phyloP scores from a whole-genome alignment of 2,113 vertebrate species.

The Speoplatyrhinus poulsoni region DNA sequence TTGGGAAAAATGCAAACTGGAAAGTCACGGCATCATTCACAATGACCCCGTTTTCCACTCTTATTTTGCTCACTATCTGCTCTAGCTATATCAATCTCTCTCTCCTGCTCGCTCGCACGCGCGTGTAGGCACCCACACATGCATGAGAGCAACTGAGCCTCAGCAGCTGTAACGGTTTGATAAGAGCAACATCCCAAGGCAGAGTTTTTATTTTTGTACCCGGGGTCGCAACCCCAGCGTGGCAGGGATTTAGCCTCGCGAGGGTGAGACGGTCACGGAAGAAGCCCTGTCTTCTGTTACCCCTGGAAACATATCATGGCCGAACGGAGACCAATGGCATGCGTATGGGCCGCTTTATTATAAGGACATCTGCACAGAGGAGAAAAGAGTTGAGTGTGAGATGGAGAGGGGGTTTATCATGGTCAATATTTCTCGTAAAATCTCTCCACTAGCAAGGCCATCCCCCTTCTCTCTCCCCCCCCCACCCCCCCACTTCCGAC shows the following conservation, averaged over 20 bases:
- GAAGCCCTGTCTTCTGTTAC: conserved; percentile 43
- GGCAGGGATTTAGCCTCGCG: conserved; percentile 28
- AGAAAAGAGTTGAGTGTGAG: not conserved
- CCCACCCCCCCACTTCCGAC: conserved; percentile 47
- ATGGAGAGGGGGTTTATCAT: conserved; percentile 8
- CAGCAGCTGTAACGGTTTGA: conserved; percentile 65
- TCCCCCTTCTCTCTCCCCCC: not conserved
- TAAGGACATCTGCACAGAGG: conserved; percentile 36
- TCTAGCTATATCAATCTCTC: too few species aligned
- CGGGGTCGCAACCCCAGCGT: conserved; percentile 41
- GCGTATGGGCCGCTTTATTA: conserved; percentile 27
- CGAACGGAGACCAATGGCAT: conserved; percentile 51
- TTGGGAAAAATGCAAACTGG: too few species aligned
- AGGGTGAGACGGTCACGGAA: conserved; percentile 31
- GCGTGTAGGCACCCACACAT: not conserved
- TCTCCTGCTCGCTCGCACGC: not conserved
- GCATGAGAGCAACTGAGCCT: conserved; percentile 34
- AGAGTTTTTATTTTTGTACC: conserved; percentile 47
- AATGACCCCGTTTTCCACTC: too few species aligned
- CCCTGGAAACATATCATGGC: conserved; percentile 32
- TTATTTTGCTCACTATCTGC: too few species aligned
- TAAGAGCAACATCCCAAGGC: conserved; percentile 58
- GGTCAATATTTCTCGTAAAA: conserved; percentile 35
- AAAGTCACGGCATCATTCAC: too few species aligned
- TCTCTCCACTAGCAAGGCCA: conserved; percentile 13